Conservation (phyloP, 2,797 vertebrate species). For the Salarias fasciatus region DNA sequence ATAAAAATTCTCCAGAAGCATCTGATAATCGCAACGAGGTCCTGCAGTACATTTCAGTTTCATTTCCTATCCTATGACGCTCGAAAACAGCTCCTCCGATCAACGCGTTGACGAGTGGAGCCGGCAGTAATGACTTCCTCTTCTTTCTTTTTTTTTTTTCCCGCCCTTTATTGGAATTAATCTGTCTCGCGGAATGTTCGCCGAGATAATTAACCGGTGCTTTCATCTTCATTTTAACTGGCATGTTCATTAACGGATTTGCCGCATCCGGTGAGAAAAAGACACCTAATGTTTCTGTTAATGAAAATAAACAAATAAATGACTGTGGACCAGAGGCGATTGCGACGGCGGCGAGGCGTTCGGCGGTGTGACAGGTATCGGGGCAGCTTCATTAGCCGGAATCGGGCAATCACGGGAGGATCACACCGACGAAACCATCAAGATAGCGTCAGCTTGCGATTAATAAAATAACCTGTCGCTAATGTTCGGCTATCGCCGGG, state of each 20-base stretch:
- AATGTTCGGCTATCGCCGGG: slow-evolving; percentile 22
- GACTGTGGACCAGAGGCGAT: slow-evolving; percentile 61
- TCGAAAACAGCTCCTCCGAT: slow-evolving; percentile 73
- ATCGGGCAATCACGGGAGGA: slow-evolving; percentile 59
- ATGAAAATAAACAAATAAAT: slow-evolving; percentile 77
- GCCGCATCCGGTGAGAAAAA: slow-evolving; percentile 55
- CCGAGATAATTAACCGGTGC: slow-evolving; percentile 79
- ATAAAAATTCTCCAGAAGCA: too few relatives aligned
- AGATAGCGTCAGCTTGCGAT: slow-evolving; percentile 58
- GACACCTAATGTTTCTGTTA: slow-evolving; percentile 68
- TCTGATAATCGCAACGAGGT: slow-evolving; percentile 53
- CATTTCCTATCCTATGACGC: slow-evolving; percentile 62
- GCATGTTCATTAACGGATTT: slow-evolving; percentile 77
- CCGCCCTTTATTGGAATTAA: slow-evolving; percentile 58
- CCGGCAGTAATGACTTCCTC: slow-evolving; percentile 63
- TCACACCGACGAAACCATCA: slow-evolving; percentile 61
- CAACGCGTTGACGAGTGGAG: slow-evolving; percentile 68
- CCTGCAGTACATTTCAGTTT: slow-evolving; percentile 60
- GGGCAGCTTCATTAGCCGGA: slow-evolving; percentile 63
- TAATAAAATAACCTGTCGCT: slow-evolving; percentile 53
- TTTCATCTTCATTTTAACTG: slow-evolving; percentile 79
- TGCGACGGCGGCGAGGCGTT: slow-evolving; percentile 40
- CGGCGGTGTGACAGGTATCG: slow-evolving; percentile 61
- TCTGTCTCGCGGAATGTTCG: slow-evolving; percentile 70
- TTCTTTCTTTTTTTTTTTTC: slow-evolving; percentile 29